Percentiles rank a stretch among this genome's conserved stretches.
phyloP scores from a whole-genome alignment of 92 coral and sea anemone genomes.

The Micromussa lordhowensis region DNA sequence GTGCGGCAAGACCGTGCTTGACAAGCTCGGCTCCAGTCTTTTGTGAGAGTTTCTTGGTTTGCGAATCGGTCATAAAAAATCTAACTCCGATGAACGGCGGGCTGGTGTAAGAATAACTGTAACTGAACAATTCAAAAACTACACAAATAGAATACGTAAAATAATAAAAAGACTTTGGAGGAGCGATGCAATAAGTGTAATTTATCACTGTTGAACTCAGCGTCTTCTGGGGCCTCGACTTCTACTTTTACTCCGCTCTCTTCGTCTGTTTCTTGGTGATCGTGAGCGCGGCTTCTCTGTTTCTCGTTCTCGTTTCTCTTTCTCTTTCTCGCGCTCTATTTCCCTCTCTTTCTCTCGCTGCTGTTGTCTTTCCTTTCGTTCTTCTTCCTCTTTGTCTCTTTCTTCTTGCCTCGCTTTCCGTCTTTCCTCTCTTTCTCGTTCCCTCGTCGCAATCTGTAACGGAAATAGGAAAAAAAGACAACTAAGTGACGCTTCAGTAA shows the following conservation, averaged over 20 bases:
- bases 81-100: background rate
- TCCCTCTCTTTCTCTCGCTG: constrained; percentile 72
- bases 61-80: background rate
- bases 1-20: background rate
- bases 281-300: constrained; percentile 63
- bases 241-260: constrained; percentile 46
- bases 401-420: constrained; percentile 78
- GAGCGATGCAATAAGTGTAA: background rate
- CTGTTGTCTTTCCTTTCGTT: constrained; percentile 61
- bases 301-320: constrained; percentile 73
- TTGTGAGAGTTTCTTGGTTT: background rate
- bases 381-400: constrained; percentile 70
- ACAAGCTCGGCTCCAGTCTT: background rate
- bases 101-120: background rate
- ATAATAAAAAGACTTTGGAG: background rate
- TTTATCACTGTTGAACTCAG: constrained; percentile 1
- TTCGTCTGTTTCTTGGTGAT: constrained; percentile 64
- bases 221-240: constrained; percentile 66
- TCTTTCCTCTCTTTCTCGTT: constrained; percentile 81
- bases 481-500: background rate
- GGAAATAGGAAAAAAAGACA: background rate
- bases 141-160: constrained; percentile 19
- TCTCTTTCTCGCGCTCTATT: constrained; percentile 49
- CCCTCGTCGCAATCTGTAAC: constrained; percentile 67
- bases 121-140: background rate